Base-by-base conservation (phyloP, 2,888 invertebrate species). In the Andrena dorsata region DNA sequence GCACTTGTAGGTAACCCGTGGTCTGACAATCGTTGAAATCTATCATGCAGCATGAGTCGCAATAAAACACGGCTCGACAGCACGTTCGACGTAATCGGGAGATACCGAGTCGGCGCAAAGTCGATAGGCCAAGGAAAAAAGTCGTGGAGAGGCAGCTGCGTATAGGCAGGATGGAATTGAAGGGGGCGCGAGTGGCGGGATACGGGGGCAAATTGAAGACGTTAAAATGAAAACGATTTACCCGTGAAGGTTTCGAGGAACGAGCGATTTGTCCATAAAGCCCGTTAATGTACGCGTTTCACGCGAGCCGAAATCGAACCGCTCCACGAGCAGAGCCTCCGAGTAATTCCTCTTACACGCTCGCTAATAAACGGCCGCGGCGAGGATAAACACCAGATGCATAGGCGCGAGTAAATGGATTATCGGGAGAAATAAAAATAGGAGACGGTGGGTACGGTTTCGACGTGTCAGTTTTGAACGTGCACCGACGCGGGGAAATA, bases 391-490 rank as follows among this genome's bases (percentile, higher is more conserved):
- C 70, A 53, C 63, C 58, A 56, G 58, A 35, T 64, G 53, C 77
- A 53, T 72, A 63, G 70, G 51, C 66, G 68, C 32, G 30, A 23
- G 65, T 53, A 53, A 61, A 82, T 76, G 71, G 74, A 51, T 82
- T 76, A 70, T 60, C 56, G 47, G 69, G 73, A 71, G 78, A 86
- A 80, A 82, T 51, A 74, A 71, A 83, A 82, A 69, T 63, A n/a
- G 73, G 49, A 10, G 41, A 56, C 58, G 56, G 56, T 70, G 30
- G 47, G 49, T 49, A 49, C 10, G n/a, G 4, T 10, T 41, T 56
- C 41, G 73, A 23, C 32, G 47, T 56, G 23, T 23, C 41, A 23
- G 20, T 41, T 60, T 8, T 16, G 30, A 73, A 56, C 30, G 30
- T 35, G 16, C 41, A 41, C 65, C 53, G 35, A 72, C 51, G 13